Base-by-base conservation (phyloP, 1,140 invertebrate genomes). In the Rhizoglyphus robini region DNA sequence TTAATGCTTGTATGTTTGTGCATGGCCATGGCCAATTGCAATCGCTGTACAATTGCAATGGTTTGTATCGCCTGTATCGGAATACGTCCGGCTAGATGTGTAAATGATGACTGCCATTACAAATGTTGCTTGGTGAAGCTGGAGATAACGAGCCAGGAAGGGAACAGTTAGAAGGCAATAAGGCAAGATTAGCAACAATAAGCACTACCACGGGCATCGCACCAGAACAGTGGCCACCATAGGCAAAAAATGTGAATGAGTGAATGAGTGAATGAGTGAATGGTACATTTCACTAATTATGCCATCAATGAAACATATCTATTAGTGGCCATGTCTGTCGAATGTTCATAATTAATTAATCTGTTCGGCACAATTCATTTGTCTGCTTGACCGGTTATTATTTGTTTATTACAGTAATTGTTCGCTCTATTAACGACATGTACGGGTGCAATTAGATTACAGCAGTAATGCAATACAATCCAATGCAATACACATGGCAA, bases 331-430 rank as follows among this genome's bases (percentile, higher is more conserved):
- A 54, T 54, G 51, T 54, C 51, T 54, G 51, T 54, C 31, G 23
- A 32, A 54, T 54, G 51, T 54, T 54, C 51, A 54, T 54, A 54
- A 54, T 54, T 54, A 54, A 54, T 54, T 54, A 54, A 54, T 54
- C 51, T 54, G 51, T 54, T 54, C 51, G 51, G 51, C 8, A 54
- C 51, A 54, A 54, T 54, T 20, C 51, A 54, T 54, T 54, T 54
- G 8, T 54, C 20, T 54, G 51, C 51, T 54, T 54, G 51, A 54
- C 51, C 51, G 51, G 8, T 54, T 54, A 54, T 54, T 54, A 54
- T 54, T 54, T 54, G 51, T 54, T 54, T 54, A 54, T 54, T 25
- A 54, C 51, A 11, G 20, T 54, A 54, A 54, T 54, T 54, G 51
- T 54, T 54, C 51, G 51, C 51, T 54, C 51, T 54, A 54, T 54